phyloP scores from a whole-genome alignment of 1,140 invertebrate genomes.

The Drosophila nasuta region DNA sequence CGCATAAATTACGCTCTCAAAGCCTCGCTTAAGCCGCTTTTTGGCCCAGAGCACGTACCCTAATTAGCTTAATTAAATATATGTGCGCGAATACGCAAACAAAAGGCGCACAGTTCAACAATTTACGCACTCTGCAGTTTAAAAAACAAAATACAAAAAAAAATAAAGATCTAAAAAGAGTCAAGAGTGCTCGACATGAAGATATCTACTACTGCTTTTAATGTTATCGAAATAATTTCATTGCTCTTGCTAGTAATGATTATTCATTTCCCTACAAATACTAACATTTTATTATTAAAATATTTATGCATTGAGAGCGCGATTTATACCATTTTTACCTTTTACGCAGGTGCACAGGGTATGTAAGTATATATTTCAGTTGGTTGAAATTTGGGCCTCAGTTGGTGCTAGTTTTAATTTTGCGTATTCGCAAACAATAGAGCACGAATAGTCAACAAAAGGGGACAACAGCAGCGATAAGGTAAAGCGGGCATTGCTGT shows the following conservation, averaged over 20 bases:
- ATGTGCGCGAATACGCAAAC: constrained; percentile 76
- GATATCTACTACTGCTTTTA: not conserved
- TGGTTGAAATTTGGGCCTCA: constrained; percentile 31
- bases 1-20: constrained; percentile 69
- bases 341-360: constrained; percentile 38
- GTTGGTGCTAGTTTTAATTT: constrained; percentile 71
- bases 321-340: not conserved
- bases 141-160: constrained; percentile 6
- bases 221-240: no score
- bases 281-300: no score
- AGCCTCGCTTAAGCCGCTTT: constrained; percentile 66
- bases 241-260: no score
- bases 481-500: constrained; percentile 51
- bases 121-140: constrained; percentile 51
- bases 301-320: no score
- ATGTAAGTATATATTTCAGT: constrained; percentile 47
- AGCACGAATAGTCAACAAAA: constrained; percentile 73
- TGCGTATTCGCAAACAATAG: constrained; percentile 80
- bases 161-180: not conserved
- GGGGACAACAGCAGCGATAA: constrained; percentile 51
- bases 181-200: not conserved
- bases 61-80: constrained; percentile 83
- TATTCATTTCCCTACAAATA: no score
- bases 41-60: constrained; percentile 69
- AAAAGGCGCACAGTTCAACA: constrained; percentile 46